Evolutionary conservation across 2,888 invertebrate genomes (phyloP).

Genomic region (Drosophila sordidula): DNA sequence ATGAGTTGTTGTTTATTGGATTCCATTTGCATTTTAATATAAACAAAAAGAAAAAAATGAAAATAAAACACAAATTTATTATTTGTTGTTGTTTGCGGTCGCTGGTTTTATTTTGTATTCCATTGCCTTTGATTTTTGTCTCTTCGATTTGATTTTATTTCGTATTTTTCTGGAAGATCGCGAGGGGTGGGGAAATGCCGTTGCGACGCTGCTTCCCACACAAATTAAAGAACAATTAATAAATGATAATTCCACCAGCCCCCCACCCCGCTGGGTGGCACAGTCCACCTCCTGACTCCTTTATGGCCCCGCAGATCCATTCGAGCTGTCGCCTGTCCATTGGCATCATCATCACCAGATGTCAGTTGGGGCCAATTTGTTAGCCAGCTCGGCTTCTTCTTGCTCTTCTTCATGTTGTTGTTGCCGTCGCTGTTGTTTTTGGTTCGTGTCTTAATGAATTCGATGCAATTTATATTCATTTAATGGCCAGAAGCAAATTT

Average conservation of each 20-base stretch:
- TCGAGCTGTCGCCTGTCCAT: conserved; percentile 38
- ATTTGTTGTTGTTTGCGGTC: conserved; percentile 61
- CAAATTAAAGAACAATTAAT: conserved; percentile 78
- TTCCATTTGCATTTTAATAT: conserved; percentile 72
- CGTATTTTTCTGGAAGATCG: background rate
- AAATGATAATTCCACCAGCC: conserved; percentile 62
- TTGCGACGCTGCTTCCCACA: conserved; percentile 70
- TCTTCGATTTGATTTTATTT: conserved; percentile 1
- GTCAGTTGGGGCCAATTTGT: conserved; percentile 49
- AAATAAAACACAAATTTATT: conserved; percentile 41
- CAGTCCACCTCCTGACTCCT: conserved; percentile 6
- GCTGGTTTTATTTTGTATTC: conserved; percentile 23
- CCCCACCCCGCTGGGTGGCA: background rate
- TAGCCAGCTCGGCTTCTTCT: conserved; percentile 23
- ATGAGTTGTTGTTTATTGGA: conserved; percentile 76
- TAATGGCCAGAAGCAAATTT: conserved; percentile 66
- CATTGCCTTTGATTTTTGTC: conserved; percentile 5
- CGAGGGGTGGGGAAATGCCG: background rate
- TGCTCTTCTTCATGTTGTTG: conserved; percentile 5
- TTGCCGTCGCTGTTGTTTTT: background rate
- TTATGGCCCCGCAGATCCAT: background rate
- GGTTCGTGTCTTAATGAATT: conserved; percentile 48
- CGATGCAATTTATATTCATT: conserved; percentile 69
- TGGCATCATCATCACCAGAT: conserved; percentile 42
- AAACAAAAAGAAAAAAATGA: conserved; percentile 5